These are phyloP conservation scores for Sinopyrophorus schimmeli DNA, from an alignment of 2,888 invertebrate genomes.

Conservation along the genomic window DNA sequence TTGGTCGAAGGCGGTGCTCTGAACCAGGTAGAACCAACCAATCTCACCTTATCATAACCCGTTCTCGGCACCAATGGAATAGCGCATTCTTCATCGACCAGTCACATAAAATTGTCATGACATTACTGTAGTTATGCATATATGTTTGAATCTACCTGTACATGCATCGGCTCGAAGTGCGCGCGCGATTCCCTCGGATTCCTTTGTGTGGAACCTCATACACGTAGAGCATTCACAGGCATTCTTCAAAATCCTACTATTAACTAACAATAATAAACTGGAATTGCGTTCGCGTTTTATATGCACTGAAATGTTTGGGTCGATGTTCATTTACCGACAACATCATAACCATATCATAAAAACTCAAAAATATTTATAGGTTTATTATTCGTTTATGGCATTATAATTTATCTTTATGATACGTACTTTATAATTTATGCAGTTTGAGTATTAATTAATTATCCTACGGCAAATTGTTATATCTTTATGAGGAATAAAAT, in stretches of 20 bases:
- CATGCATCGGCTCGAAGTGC: slow-evolving; percentile 24
- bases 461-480: slow-evolving; percentile 14
- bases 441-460: slow-evolving; percentile 25
- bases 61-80: slow-evolving; percentile 53
- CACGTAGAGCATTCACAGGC: slow-evolving; percentile 14
- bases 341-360: slow-evolving; percentile 28
- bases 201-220: slow-evolving; percentile 22
- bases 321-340: slow-evolving; percentile 25
- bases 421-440: slow-evolving; percentile 30
- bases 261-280: slow-evolving; percentile 29
- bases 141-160: slow-evolving; percentile 40
- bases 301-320: slow-evolving; percentile 26
- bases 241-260: slow-evolving; percentile 24
- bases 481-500: slow-evolving; percentile 11
- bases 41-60: slow-evolving; percentile 57
- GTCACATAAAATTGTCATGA: slow-evolving; percentile 54
- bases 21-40: slow-evolving; percentile 54
- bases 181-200: slow-evolving; percentile 17
- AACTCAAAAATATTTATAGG: slow-evolving; percentile 34
- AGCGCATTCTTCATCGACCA: slow-evolving; percentile 54
- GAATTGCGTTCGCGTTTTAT: slow-evolving; percentile 27
- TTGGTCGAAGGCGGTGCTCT: slow-evolving; percentile 53
- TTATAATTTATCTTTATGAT: slow-evolving; percentile 35
- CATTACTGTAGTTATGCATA: slow-evolving; percentile 46
- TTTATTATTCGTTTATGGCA: slow-evolving; percentile 37